Conservation (phyloP, 2,888 invertebrate species). For the Scaptodrosophila latifasciaeformis region DNA sequence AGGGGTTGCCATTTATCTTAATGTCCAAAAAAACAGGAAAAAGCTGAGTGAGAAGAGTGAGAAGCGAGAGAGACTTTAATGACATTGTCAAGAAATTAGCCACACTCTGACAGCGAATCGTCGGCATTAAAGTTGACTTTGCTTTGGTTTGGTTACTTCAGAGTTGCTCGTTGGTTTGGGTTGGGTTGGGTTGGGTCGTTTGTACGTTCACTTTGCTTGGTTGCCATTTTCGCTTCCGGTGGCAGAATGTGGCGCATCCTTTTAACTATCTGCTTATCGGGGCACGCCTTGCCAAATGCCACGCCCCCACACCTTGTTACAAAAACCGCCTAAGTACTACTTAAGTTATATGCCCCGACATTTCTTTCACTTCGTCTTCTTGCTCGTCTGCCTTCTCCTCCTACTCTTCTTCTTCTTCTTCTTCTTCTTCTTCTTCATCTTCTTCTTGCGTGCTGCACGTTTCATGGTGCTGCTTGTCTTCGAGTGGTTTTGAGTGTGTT, state of each 20-base stretch:
- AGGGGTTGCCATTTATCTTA: too few species aligned
- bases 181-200: too few species aligned
- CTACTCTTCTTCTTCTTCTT: neutral
- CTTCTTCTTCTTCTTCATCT: constrained; percentile 17
- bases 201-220: too few species aligned
- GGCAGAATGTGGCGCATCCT: neutral
- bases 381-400: too few species aligned
- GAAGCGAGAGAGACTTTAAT: too few species aligned
- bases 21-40: too few species aligned
- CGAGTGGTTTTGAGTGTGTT: neutral
- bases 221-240: constrained; percentile 52
- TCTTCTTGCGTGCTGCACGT: constrained; percentile 62
- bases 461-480: neutral
- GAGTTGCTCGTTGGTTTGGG: too few species aligned
- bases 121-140: too few species aligned
- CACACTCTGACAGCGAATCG: neutral
- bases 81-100: constrained; percentile 29
- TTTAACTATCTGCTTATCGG: too few species aligned
- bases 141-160: too few species aligned
- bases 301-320: constrained; percentile 18
- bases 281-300: too few species aligned
- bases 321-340: neutral
- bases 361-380: neutral
- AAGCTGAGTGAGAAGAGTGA: too few species aligned
- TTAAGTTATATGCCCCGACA: constrained; percentile 8